Conservation (phyloP, 2,888 invertebrate genomes). For the Balanococcus diminutus region DNA sequence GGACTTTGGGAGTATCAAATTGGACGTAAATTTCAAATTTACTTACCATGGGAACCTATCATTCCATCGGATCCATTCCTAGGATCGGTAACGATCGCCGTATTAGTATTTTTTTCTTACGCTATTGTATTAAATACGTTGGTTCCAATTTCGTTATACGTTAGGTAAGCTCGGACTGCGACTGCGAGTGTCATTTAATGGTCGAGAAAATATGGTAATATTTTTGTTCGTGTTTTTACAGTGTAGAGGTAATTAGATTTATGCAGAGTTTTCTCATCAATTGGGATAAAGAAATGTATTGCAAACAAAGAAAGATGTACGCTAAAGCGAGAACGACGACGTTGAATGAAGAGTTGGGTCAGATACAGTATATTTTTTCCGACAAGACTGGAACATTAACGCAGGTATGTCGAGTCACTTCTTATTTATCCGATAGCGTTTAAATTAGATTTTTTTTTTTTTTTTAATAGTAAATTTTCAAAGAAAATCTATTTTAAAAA, state of each 20-base stretch:
- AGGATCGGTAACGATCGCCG: slow-evolving; percentile 90
- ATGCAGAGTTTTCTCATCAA: slow-evolving; percentile 98
- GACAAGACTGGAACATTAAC: slow-evolving; percentile 99
- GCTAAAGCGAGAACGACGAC: slow-evolving; percentile 97
- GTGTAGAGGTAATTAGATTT: slow-evolving; percentile 90
- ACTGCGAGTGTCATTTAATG: not conserved
- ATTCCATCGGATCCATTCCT: slow-evolving; percentile 77
- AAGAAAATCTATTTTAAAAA: too few species aligned
- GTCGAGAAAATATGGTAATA: not conserved
- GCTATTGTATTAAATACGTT: slow-evolving; percentile 99
- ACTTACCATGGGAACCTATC: slow-evolving; percentile 92
- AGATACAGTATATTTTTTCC: slow-evolving; percentile 98
- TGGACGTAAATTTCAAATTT: slow-evolving; percentile 85
- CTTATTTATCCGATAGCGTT: too few species aligned
- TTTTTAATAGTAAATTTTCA: too few species aligned
- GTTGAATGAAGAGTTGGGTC: slow-evolving; percentile 96
- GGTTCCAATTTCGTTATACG: slow-evolving; percentile 98
- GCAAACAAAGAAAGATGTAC: slow-evolving; percentile 84
- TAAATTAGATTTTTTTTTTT: slow-evolving; percentile 20
- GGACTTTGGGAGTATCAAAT: slow-evolving; percentile 97
- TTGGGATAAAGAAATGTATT: slow-evolving; percentile 98
- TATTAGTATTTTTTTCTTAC: slow-evolving; percentile 98
- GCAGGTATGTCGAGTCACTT: slow-evolving; percentile 67
- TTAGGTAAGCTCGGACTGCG: slow-evolving; percentile 75
- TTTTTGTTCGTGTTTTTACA: slow-evolving; percentile 59